A percentile compares a stretch with the other conserved stretches of the same genome.
phyloP scores from a whole-genome alignment of 1,140 invertebrate species.

The Caenorhabditis inopinata region DNA sequence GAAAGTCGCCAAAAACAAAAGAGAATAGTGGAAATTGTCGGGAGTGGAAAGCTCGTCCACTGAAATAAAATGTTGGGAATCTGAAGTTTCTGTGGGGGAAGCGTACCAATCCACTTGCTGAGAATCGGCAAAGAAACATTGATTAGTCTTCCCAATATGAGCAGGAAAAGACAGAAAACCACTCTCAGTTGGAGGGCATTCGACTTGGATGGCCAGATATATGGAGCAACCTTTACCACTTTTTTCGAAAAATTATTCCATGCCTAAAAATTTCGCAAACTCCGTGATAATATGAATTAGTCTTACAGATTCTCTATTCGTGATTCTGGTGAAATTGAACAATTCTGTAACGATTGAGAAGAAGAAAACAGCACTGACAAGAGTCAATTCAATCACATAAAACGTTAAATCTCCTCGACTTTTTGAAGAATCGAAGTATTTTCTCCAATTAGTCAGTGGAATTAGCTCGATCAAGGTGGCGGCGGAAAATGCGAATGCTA shows the following conservation, averaged over 20 bases:
- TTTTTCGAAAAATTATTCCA: constrained; percentile 43
- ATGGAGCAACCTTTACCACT: constrained; percentile 14
- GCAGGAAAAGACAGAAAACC: constrained; percentile 77
- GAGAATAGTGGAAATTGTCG: constrained; percentile 78
- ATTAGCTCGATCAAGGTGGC: constrained; percentile 14
- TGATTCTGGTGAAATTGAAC: background rate
- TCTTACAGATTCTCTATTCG: constrained; percentile 28
- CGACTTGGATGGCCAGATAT: constrained; percentile 41
- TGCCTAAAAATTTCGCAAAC: background rate
- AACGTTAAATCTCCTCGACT: constrained; percentile 38
- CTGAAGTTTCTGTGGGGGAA: constrained; percentile 60
- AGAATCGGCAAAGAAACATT: constrained; percentile 92
- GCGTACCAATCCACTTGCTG: constrained; percentile 82
- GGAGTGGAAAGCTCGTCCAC: constrained; percentile 55
- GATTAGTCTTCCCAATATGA: constrained; percentile 79
- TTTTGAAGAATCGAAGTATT: background rate
- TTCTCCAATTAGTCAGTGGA: constrained; percentile 28
- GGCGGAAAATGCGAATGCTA: constrained; percentile 33
- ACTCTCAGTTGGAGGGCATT: constrained; percentile 77
- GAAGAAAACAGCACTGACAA: constrained; percentile 2
- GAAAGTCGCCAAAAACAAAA: constrained; percentile 80
- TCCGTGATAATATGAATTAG: background rate
- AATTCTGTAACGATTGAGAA: background rate
- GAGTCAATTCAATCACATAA: constrained; percentile 18
- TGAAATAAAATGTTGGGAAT: constrained; percentile 41